These are phyloP conservation scores for Percina caprodes DNA, from an alignment of 2,113 vertebrate species.

Conservation along the genomic window DNA sequence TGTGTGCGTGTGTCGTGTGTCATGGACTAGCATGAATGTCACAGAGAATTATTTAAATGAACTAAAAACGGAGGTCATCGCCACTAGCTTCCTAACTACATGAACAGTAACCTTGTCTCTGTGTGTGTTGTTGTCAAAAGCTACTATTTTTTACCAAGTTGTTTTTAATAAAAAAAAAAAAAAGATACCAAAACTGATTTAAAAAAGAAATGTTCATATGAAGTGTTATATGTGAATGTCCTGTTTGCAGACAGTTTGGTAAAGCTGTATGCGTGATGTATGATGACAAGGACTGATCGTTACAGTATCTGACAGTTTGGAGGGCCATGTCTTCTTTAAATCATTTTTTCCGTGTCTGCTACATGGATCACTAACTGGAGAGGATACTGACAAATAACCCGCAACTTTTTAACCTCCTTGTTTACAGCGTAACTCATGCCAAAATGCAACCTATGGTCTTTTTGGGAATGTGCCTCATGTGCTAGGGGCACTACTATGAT, in stretches of 20 bases:
- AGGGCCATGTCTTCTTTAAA: neutral
- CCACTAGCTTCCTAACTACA: constrained; percentile 38
- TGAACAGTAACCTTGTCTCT: constrained; percentile 48
- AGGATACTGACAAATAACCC: no score
- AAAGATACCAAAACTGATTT: no score
- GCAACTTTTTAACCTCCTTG: no score
- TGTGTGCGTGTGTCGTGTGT: constrained; percentile 24
- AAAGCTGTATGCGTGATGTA: neutral
- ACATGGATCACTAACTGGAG: no score
- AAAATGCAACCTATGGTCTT: no score
- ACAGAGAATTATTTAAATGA: constrained; percentile 67
- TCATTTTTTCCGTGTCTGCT: neutral
- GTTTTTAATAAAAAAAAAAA: no score
- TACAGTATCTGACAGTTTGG: neutral
- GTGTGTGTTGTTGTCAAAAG: neutral
- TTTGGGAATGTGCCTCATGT: no score
- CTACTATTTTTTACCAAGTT: neutral
- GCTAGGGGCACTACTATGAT: no score
- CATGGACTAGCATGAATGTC: constrained; percentile 47
- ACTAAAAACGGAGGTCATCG: constrained; percentile 57
- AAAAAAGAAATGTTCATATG: neutral
- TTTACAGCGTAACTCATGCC: neutral
- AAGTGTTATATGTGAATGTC: neutral
- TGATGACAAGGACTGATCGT: neutral
- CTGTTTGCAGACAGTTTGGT: neutral